phyloP scores from a whole-genome alignment of 2,113 vertebrate species.

The Cariama cristata region DNA sequence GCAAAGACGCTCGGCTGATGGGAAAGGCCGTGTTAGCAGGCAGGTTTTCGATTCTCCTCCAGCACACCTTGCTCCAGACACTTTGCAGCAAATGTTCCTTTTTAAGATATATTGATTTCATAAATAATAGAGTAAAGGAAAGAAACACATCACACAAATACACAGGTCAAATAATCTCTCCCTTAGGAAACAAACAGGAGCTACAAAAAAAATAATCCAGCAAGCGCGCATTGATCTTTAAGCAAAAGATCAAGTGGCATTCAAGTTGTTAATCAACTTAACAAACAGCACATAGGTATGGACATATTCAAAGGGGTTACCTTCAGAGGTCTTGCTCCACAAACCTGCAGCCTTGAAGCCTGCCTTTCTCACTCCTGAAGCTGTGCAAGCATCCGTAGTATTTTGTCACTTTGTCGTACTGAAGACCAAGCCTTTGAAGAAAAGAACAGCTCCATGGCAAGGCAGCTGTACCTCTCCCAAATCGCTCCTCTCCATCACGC shows the following conservation, averaged over 20 bases:
- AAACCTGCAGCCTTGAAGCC: neutral
- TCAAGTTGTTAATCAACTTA: neutral
- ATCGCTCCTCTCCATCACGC: neutral
- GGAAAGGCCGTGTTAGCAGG: rapidly evolving
- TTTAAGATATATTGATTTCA: conserved; percentile 39
- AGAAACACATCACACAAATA: neutral
- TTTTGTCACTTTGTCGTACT: neutral
- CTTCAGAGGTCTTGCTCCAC: neutral
- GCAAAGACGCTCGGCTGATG: rapidly evolving
- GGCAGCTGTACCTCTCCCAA: neutral
- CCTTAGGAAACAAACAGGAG: neutral
- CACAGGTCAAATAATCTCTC: conserved; percentile 17
- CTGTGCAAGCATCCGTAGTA: neutral
- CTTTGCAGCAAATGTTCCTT: neutral
- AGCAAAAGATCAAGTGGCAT: conserved; percentile 1
- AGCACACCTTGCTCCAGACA: neutral
- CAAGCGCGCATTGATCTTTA: neutral
- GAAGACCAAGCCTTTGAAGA: neutral
- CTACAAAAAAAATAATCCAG: neutral
- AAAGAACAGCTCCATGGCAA: neutral
- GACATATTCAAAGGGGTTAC: neutral
- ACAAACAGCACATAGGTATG: neutral
- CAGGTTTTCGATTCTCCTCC: neutral
- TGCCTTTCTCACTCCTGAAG: neutral
- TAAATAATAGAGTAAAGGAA: conserved; percentile 52